Evolutionary conservation across 2,113 vertebrate species (phyloP).

Genomic region (Microcebus lehilahytsara): DNA sequence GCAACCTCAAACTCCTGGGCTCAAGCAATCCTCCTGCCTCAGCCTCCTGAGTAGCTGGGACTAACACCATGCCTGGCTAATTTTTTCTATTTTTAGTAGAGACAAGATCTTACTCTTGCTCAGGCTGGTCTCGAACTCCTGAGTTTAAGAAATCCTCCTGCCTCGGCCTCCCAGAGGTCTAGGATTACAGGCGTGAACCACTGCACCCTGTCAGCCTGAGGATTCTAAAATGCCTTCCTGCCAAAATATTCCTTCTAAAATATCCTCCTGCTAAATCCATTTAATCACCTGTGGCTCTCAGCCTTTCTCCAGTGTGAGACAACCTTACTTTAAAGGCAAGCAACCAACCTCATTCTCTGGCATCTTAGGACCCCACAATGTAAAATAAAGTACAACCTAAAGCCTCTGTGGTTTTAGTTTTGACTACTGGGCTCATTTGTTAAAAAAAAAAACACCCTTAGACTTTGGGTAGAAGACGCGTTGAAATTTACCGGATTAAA

Average conservation of each 20-base stretch:
- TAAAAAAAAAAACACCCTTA: neutral
- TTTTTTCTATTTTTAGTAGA: no score
- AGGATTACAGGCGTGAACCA: no score
- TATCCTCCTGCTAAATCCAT: neutral
- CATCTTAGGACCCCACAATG: neutral
- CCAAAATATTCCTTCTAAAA: no score
- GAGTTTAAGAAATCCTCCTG: no score
- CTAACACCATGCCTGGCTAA: no score
- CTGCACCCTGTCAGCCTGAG: neutral
- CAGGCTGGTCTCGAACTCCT: no score
- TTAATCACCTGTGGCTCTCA: neutral
- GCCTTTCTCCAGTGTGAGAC: neutral
- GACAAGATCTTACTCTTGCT: no score
- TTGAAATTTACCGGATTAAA: neutral
- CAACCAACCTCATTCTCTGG: neutral
- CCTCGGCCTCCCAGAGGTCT: no score
- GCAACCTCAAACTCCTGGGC: no score
- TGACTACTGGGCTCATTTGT: neutral
- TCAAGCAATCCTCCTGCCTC: no score
- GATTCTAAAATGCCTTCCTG: neutral
- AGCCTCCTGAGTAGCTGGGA: no score
- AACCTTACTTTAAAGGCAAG: neutral
- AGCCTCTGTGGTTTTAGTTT: neutral
- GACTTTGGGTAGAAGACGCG: neutral
- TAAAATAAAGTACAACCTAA: neutral